Conservation (phyloP, 2,113 vertebrate species). For the Prinia subflava region DNA sequence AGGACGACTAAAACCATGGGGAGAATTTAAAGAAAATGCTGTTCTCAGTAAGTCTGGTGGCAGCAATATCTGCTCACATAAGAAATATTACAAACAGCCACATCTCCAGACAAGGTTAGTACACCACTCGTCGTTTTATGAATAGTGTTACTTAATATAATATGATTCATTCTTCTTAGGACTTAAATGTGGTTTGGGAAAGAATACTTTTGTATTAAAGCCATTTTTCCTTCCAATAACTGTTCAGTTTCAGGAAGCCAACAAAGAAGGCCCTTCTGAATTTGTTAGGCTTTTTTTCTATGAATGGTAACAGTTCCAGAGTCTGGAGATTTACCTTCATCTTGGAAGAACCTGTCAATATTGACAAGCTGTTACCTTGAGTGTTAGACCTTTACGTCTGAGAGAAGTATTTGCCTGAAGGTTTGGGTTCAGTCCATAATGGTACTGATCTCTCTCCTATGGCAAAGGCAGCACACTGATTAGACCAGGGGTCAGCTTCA, state of each 20-base stretch:
- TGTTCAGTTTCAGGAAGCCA: neutral
- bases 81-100: slow-evolving; percentile 87
- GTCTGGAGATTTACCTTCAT: neutral
- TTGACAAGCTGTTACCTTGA: neutral
- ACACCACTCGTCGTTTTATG: neutral
- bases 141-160: neutral
- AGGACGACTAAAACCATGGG: slow-evolving; percentile 92
- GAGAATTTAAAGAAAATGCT: slow-evolving; percentile 76
- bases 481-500: neutral
- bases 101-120: slow-evolving; percentile 81
- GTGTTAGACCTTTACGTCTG: neutral
- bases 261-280: neutral
- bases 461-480: neutral
- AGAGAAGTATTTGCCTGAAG: neutral
- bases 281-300: neutral
- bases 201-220: neutral
- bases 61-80: slow-evolving; percentile 52
- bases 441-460: neutral
- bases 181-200: neutral
- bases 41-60: slow-evolving; percentile 46
- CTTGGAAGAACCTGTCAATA: neutral
- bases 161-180: neutral
- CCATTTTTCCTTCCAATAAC: neutral
- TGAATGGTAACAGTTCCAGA: neutral
- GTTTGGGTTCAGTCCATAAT: neutral